Evolutionary conservation across 2,888 invertebrate genomes (phyloP).

Genomic region (Andrena bucephala): DNA sequence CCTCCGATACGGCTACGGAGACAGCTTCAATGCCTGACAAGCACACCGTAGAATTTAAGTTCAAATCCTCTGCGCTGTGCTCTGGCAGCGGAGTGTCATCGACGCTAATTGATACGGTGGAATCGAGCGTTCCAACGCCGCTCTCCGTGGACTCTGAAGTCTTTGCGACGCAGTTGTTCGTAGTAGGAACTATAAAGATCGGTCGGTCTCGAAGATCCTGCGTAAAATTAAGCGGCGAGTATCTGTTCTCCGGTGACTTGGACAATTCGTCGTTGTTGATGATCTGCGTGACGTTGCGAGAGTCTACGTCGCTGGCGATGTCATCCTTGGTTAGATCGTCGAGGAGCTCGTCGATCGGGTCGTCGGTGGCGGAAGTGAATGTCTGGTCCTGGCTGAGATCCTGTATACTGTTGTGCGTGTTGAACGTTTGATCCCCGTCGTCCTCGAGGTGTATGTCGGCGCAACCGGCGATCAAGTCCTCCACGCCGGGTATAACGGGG

Average conservation of each 20-base stretch:
- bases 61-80: neutral
- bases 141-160: constrained; percentile 12
- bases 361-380: constrained; percentile 77
- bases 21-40: constrained; percentile 14
- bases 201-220: constrained; percentile 19
- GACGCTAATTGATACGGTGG: neutral
- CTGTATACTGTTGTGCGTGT: constrained; percentile 34
- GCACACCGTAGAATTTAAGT: constrained; percentile 28
- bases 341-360: constrained; percentile 57
- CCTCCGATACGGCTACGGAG: neutral
- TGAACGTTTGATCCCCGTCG: constrained; percentile 43
- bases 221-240: neutral
- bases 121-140: neutral
- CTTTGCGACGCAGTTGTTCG: constrained; percentile 2
- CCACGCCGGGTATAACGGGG: constrained; percentile 76
- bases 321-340: constrained; percentile 42
- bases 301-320: neutral
- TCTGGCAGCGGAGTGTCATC: constrained; percentile 20
- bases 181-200: neutral
- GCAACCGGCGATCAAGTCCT: constrained; percentile 79
- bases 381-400: constrained; percentile 78
- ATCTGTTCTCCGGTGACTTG: neutral
- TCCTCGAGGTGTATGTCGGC: constrained; percentile 73
- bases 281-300: neutral
- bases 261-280: neutral